phyloP scores from a whole-genome alignment of 2,113 vertebrate genomes.

The Pseudorasbora parva region DNA sequence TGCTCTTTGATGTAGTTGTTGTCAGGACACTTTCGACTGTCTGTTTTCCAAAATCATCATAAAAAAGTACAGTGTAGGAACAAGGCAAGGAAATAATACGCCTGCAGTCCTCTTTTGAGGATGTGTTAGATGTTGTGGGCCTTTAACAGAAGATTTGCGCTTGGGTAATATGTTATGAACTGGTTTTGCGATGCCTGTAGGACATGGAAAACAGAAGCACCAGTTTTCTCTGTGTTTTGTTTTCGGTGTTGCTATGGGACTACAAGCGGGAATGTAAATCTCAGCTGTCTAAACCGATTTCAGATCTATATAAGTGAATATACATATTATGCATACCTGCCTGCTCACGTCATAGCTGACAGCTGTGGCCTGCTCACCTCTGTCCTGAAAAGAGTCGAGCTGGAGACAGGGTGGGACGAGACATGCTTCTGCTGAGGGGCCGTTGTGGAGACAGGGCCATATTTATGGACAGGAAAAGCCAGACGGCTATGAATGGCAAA shows the following conservation, averaged over 20 bases:
- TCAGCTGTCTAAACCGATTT: neutral
- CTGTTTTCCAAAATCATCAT: conserved; percentile 3
- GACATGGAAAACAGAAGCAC: conserved; percentile 28
- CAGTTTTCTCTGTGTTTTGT: neutral
- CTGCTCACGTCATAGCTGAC: conserved; percentile 41
- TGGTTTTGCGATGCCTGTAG: conserved; percentile 28
- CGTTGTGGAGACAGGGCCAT: neutral
- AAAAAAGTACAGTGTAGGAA: neutral
- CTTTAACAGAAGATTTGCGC: conserved; percentile 5
- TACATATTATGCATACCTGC: neutral
- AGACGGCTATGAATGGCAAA: neutral
- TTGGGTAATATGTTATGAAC: conserved; percentile 33
- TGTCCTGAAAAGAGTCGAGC: conserved; percentile 32
- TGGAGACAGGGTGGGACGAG: conserved; percentile 7
- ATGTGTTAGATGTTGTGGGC: conserved; percentile 9
- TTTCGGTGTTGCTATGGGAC: neutral
- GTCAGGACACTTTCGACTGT: conserved; percentile 5
- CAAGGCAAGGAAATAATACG: conserved; percentile 11
- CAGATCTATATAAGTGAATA: neutral
- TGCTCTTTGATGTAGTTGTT: conserved; percentile 7
- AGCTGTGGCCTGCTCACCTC: conserved; percentile 46
- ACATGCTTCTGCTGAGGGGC: neutral
- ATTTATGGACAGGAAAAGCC: neutral
- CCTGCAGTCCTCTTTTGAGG: conserved; percentile 15
- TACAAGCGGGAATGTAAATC: neutral